Evolutionary conservation across 2,888 invertebrate species (phyloP), one percentile per base, ranked within the genome.

Genomic region (Pocota personata): DNA sequence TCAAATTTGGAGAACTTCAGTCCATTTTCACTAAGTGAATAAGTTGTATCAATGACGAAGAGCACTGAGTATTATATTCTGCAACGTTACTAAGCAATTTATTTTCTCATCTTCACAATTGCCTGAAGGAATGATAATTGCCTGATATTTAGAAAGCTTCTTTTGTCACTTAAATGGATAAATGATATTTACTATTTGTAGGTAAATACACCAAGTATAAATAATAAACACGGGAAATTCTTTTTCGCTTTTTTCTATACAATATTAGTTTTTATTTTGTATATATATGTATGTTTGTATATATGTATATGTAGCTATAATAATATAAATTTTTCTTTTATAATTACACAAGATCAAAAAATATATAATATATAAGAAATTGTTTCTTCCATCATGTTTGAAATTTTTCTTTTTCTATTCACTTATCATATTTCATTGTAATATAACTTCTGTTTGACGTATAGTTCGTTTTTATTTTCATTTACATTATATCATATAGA

Each of bases 191-290:
- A 24, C 24, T 24, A 24, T 24, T 24, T 24, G 24, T n/a, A n/a
- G n/a, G 4, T 24, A 2, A 4, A 2, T 4, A 24, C 24, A 24
- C 4, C 24, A 24, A 2, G 2, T 24, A 24, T 24, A 30, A 62
- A 43, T 43, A 16, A 43, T 16, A 48, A 46, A 48, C 46, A 46
- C 37, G 21, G n/a, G 14, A 14, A 32, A 19, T 43, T 8, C 43
- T 30, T 50, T 66, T 46, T 77, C 52, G 76, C 27, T 86, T 82
- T 84, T 86, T 76, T 80, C 67, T 80, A 82, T 80, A 77, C 86
- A 82, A 82, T 82, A 86, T 86, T 77, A 66, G 82, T 72, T 86
- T 80, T 79, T 82, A 72, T 77, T 82, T 86, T 86, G 75, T 84
- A 84, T 79, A 48, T 69, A 48, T 78, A 82, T 86, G 75, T 84